Evolutionary conservation across 2,113 vertebrate species (phyloP), one percentile per base, ranked within the genome.

Genomic region (Hippocampus barbouri): DNA sequence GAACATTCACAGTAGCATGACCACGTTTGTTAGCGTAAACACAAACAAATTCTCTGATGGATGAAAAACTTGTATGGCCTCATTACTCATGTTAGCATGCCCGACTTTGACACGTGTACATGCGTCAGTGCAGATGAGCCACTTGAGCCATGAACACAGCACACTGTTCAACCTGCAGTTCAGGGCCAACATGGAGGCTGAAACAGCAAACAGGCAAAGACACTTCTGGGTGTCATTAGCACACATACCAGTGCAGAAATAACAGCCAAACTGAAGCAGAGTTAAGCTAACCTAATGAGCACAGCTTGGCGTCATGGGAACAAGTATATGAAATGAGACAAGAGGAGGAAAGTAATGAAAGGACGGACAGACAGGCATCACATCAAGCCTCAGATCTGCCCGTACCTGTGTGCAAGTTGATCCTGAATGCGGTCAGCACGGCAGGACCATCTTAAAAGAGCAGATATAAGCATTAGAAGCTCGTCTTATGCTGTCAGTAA

Each of bases 351-450:
- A 47, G 53, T n/a, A 77, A 70, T 3, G 34, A n/a, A 53, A 66
- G n/a, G 60, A 84, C 5, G 18, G 81, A 91, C 86, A 89, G 86
- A 89, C 68, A 80, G 86, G 88, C 63, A 16, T 75, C 76, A 89
- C 83, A 89, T 34, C 61, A 71, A 86, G 85, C 78, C 84, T 76
- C 66, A 20, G 70, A 78, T 89, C 86, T 85, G 84, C 85, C 81
- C 80, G 27, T 92, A 92, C 91, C 90, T 92, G 90, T 62, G 72
- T 81, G 82, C 71, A 88, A 77, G 81, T 84, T 91, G 71, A 85
- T 91, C 89, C 74, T 89, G 89, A 86, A 92, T 62, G 84, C 85
- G 43, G 91, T 92, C 82, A 92, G 77, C 62, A 91, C 85, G 65
- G 89, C 88, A 60, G 75, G 88, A 61, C 84, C 89, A 85, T 89